Conservation (phyloP, 2,797 vertebrate species). For the Simalia tracyae region DNA sequence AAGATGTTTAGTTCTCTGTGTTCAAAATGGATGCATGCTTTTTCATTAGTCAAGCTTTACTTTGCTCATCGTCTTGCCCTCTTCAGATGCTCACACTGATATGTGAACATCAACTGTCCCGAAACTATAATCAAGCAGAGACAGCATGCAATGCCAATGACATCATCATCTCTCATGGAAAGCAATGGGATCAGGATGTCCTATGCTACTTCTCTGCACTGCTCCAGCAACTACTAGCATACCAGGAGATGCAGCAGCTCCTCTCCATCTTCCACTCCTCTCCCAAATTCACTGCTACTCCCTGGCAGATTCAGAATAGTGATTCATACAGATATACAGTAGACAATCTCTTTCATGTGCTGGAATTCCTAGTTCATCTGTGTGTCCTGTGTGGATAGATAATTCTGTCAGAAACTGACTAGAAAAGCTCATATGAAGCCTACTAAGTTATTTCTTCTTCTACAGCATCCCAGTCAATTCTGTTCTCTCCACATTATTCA, state of each 20-base stretch:
- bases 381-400: background rate
- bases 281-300: background rate
- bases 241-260: background rate
- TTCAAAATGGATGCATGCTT: background rate
- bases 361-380: background rate
- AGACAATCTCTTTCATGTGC: background rate
- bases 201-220: background rate
- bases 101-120: background rate
- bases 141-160: background rate
- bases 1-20: background rate
- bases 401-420: background rate
- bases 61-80: background rate
- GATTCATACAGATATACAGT: background rate
- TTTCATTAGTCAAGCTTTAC: background rate
- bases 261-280: background rate
- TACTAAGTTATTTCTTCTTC: background rate
- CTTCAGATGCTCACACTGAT: too few relatives aligned
- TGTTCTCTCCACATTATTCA: background rate
- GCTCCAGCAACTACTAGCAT: background rate
- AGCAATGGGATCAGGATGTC: background rate
- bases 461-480: background rate
- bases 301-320: background rate
- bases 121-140: background rate
- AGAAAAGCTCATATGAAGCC: too few relatives aligned
- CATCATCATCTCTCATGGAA: background rate